Conservation (phyloP, 2,113 vertebrate species). For the Pyrgilauda ruficollis region DNA sequence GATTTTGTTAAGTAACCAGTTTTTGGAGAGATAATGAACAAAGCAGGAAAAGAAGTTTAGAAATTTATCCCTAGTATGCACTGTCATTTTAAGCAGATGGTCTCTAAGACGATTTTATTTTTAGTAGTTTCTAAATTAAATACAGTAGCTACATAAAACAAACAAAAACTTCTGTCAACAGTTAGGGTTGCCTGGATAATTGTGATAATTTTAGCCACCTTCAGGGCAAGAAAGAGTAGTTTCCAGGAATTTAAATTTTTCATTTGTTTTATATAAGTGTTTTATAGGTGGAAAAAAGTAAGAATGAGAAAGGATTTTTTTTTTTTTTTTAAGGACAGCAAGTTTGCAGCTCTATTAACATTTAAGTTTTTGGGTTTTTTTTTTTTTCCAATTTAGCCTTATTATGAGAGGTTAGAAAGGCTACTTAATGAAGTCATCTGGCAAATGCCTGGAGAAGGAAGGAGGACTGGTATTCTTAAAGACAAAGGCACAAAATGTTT, state of each 20-base stretch:
- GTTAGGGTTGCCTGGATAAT: constrained; percentile 7
- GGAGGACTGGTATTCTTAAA: background rate
- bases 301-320: background rate
- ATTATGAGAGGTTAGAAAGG: background rate
- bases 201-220: background rate
- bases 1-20: background rate
- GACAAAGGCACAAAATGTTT: background rate
- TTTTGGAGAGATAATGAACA: background rate
- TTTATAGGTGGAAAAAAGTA: background rate
- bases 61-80: background rate
- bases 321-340: background rate
- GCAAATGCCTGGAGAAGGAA: background rate
- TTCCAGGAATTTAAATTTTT: background rate
- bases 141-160: constrained; percentile 33
- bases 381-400: background rate
- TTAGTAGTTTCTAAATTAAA: constrained; percentile 49
- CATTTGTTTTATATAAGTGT: background rate
- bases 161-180: constrained; percentile 39
- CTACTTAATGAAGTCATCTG: background rate
- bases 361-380: background rate
- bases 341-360: background rate
- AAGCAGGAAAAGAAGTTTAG: background rate
- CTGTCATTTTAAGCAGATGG: constrained; percentile 47
- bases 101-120: constrained; percentile 32
- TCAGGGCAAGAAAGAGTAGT: background rate